Conservation (phyloP, 2,113 vertebrate genomes). For the Oreochromis tanganicae region DNA sequence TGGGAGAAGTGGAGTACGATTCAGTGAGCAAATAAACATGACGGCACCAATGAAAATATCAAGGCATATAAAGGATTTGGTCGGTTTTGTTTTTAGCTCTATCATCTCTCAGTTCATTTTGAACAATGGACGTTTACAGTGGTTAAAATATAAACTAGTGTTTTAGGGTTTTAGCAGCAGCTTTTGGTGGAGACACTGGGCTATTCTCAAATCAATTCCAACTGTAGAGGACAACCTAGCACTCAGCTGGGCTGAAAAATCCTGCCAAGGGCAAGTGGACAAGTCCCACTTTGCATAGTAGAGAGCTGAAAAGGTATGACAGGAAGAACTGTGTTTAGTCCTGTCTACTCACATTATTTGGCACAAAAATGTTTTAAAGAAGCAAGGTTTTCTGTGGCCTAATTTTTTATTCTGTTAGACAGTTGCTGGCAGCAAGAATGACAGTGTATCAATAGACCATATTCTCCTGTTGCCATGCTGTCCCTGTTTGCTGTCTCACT, state of each 20-base stretch:
- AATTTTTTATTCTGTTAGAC: slow-evolving; percentile 29
- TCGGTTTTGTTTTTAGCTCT: neutral
- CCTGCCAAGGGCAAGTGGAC: neutral
- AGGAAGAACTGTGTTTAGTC: neutral
- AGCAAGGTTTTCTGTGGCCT: neutral
- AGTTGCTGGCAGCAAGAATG: slow-evolving; percentile 21
- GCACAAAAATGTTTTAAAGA: neutral
- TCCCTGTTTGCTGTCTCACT: slow-evolving; percentile 30
- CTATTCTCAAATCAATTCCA: neutral
- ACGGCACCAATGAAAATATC: neutral
- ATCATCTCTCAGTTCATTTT: neutral
- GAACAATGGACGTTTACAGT: neutral
- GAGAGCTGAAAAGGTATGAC: neutral
- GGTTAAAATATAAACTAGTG: neutral
- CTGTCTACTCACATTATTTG: neutral
- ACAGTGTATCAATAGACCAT: slow-evolving; percentile 43
- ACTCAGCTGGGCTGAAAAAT: neutral
- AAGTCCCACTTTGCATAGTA: neutral
- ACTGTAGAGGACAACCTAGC: neutral
- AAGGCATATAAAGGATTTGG: neutral
- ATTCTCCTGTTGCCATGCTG: slow-evolving; percentile 37
- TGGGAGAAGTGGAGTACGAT: neutral
- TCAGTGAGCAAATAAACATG: neutral
- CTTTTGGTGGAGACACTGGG: neutral
- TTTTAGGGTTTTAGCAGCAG: neutral